Evolutionary conservation across 2,113 vertebrate species (phyloP), one percentile per base, ranked within the genome.

Genomic region (Trematocara variabile): DNA sequence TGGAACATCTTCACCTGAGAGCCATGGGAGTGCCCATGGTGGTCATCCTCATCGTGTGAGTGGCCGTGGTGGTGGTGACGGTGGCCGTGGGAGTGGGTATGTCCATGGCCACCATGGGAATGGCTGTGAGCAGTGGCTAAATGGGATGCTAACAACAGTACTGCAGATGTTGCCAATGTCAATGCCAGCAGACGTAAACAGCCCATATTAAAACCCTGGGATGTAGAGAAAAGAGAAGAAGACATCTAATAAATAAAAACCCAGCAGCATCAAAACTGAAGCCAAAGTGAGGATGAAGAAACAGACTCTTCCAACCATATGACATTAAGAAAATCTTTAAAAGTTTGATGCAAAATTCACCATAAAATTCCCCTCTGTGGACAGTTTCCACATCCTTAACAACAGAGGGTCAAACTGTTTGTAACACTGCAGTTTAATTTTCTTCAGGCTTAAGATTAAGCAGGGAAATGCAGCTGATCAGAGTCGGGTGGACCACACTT

Each of bases 1-100:
- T 97, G 96, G 78, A 95, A 95, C 95, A 96, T 95, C 90, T 93
- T 96, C 77, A 88, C 94, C 54, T 89, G 88, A 1, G 33, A 52
- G 20, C 87, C 95, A 3, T 96, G 93, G 5, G 88, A 80, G 87
- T 96, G 94, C 9, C 91, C 88, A 10, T 96, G 93, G 65, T 92
- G 79, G 10, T 93, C 94, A 1, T 93, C 83, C 1, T 93, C 93
- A 1, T 89, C 95, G 3, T 96, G 96, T 3, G 94, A 88, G 87
- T 65, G 60, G 60, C 33, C 18, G 0, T 65, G 60, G 33, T 65
- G 56, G 56, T 60, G 92, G 79, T 93, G 81, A 77, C 96, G 95
- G 6, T 90, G 91, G 9, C 95, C 94, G 5, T 96, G 95, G 6
- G 83, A 81, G 22, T 95, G 94, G 6, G 77, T 89, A 3, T 96